Evolutionary conservation across 30 jellyfish, hydroid and myxozoan genomes (phyloP).

Genomic region (Turritopsis rubra): DNA sequence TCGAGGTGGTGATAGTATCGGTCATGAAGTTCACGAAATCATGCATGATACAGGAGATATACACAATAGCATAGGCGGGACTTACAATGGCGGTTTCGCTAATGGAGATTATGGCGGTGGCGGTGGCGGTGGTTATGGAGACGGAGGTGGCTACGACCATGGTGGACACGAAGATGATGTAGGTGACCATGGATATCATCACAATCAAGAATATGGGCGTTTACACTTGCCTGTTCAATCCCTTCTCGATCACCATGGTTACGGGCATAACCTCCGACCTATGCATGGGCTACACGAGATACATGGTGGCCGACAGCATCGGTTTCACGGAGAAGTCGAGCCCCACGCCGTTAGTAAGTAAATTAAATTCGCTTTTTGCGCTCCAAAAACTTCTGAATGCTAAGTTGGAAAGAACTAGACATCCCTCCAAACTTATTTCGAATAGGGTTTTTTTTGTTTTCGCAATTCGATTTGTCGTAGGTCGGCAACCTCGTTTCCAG

Average conservation of each 20-base stretch:
- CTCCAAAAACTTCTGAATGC: too few relatives aligned
- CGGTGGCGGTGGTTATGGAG: slow-evolving; percentile 2
- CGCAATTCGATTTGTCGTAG: too few relatives aligned
- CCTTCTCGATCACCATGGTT: slow-evolving; percentile 4
- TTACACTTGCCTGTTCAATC: slow-evolving; percentile 13
- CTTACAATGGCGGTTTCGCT: slow-evolving; percentile 1
- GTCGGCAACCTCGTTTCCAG: too few relatives aligned
- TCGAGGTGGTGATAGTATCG: slow-evolving; percentile 42
- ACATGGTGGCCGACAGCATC: background rate
- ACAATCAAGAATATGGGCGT: slow-evolving; percentile 1
- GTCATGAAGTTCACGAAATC: slow-evolving; percentile 53
- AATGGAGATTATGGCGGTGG: slow-evolving; percentile 12
- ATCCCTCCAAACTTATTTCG: too few relatives aligned
- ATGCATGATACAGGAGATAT: slow-evolving; percentile 38
- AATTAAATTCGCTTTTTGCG: too few relatives aligned
- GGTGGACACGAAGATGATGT: slow-evolving; percentile 26
- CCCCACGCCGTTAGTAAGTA: background rate
- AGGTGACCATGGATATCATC: slow-evolving; percentile 11
- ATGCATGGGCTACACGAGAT: slow-evolving; percentile 26
- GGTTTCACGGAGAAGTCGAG: background rate
- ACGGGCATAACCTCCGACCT: slow-evolving; percentile 29
- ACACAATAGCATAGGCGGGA: slow-evolving; percentile 13
- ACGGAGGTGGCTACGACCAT: background rate
- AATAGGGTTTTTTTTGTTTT: too few relatives aligned
- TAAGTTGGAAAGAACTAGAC: too few relatives aligned